Percentiles rank a stretch among this genome's conserved stretches.
Evolutionary conservation across 2,888 invertebrate genomes (phyloP).

Genomic region (Synergus gifuensis): DNA sequence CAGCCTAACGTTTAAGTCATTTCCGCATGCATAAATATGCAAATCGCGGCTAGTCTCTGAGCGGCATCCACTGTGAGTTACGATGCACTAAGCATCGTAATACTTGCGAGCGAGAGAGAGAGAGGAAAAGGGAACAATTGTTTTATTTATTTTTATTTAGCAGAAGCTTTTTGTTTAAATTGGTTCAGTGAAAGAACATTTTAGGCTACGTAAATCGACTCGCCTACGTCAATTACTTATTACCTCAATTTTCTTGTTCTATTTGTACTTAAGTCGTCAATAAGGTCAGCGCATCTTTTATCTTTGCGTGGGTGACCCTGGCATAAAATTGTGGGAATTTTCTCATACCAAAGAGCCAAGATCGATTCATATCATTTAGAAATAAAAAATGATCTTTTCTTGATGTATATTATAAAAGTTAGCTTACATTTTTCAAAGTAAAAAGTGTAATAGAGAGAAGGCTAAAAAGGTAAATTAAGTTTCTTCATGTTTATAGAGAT

Average conservation of each 20-base stretch:
- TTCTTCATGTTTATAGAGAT: too few relatives aligned
- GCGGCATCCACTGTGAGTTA: slow-evolving; percentile 6
- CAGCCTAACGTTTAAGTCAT: slow-evolving; percentile 26
- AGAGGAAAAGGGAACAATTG: not conserved
- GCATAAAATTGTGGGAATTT: not conserved
- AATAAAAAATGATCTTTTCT: not conserved
- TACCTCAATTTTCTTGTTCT: not conserved
- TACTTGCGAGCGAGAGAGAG: not conserved
- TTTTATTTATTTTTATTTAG: not conserved
- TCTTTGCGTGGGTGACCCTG: not conserved
- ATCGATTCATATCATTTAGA: not conserved
- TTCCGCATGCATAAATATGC: slow-evolving; percentile 40
- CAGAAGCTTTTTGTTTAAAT: not conserved
- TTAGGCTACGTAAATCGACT: not conserved
- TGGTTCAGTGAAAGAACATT: not conserved
- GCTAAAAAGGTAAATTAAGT: too few relatives aligned
- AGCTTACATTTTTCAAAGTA: too few relatives aligned
- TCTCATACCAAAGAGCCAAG: not conserved
- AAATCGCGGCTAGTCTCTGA: slow-evolving; percentile 22
- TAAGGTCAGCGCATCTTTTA: not conserved
- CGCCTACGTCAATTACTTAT: not conserved
- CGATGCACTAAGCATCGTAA: slow-evolving; percentile 16
- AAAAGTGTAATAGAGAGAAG: too few relatives aligned
- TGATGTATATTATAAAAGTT: too few relatives aligned
- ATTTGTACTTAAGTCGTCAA: not conserved